Conservation (phyloP, 2,113 vertebrate species). For the Zootoca vivipara region DNA sequence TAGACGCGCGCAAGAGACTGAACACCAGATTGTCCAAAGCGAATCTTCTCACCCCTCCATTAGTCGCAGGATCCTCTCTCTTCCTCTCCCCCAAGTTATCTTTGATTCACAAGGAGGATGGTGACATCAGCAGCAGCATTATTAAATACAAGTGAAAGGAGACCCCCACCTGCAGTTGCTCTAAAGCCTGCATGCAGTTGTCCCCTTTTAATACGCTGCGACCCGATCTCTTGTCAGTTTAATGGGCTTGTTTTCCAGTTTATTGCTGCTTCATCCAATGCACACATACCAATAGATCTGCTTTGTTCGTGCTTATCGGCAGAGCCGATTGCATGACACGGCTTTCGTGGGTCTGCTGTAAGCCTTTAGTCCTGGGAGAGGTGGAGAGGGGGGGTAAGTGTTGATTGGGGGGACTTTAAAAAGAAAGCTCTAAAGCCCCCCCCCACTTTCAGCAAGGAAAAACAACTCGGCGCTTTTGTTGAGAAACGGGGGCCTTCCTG, state of each 20-base stretch:
- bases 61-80: too few species aligned
- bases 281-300: constrained; percentile 35
- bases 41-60: neutral
- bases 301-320: constrained; percentile 52
- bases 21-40: neutral
- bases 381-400: rapidly evolving
- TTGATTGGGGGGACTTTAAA: neutral
- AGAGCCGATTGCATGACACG: constrained; percentile 25
- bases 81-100: neutral
- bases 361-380: neutral
- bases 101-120: neutral
- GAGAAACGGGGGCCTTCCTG: neutral
- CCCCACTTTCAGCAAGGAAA: neutral
- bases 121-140: neutral
- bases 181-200: neutral
- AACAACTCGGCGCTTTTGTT: neutral
- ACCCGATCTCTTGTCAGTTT: constrained; percentile 51
- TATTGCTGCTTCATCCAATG: constrained; percentile 63
- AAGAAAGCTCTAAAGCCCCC: neutral
- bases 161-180: neutral
- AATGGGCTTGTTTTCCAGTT: constrained; percentile 43
- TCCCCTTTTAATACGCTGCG: neutral
- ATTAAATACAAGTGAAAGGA: neutral
- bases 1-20: neutral
- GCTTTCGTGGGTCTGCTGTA: neutral